phyloP scores from a whole-genome alignment of 2,113 vertebrate species.

The Syrmaticus mikado region DNA sequence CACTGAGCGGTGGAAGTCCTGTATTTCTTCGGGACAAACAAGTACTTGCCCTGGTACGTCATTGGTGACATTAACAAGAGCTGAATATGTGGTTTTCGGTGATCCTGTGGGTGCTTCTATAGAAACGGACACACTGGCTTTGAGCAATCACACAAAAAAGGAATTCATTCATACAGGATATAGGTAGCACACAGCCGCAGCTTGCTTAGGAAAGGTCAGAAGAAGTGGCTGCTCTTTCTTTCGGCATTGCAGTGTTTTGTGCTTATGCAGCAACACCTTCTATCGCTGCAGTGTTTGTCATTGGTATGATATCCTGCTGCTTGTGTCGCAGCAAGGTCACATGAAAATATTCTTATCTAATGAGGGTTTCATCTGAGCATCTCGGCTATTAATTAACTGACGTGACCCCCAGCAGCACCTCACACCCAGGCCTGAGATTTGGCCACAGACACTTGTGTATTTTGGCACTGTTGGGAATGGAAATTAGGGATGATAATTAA shows the following conservation, averaged over 20 bases:
- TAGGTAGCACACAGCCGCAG: background rate
- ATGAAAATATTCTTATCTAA: accelerated
- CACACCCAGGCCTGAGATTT: background rate
- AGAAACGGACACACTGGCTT: conserved; percentile 55
- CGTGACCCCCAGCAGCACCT: background rate
- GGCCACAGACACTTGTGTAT: background rate
- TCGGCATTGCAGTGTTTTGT: background rate
- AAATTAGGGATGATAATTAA: background rate
- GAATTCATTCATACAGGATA: conserved; percentile 72
- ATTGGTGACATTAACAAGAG: conserved; percentile 70
- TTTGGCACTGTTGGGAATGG: background rate
- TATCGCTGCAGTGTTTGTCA: background rate
- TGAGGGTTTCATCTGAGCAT: background rate
- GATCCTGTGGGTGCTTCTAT: conserved; percentile 67
- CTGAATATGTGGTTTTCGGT: conserved; percentile 57
- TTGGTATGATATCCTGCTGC: background rate
- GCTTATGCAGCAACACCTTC: conserved; percentile 48
- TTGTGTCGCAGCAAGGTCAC: accelerated
- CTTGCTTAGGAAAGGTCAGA: conserved; percentile 51
- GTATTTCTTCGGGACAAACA: conserved; percentile 64
- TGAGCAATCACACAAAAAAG: conserved; percentile 30
- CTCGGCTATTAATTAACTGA: background rate
- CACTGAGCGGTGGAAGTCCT: conserved; percentile 39
- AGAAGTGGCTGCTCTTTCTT: background rate
- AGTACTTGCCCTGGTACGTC: conserved; percentile 60